Percentiles rank a stretch among this genome's conserved stretches.
Conservation (phyloP, 2,888 invertebrate species). For the Lasius fuliginosus region DNA sequence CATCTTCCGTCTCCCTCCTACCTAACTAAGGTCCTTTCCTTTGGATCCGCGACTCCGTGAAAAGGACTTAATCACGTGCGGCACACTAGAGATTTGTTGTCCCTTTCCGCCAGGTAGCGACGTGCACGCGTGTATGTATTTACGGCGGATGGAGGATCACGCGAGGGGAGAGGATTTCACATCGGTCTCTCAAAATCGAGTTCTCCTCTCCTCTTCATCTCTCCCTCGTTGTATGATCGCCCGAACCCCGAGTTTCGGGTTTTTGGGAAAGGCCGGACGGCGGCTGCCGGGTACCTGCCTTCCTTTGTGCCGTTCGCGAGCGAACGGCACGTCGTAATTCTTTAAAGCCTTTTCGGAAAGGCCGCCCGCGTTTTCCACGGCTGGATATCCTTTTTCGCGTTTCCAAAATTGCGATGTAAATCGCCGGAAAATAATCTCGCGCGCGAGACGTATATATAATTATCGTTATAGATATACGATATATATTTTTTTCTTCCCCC, state of each 20-base stretch:
- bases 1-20: background rate
- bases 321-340: conserved; percentile 34
- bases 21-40: conserved; percentile 37
- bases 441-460: background rate
- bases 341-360: conserved; percentile 14
- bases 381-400: background rate
- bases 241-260: conserved; percentile 32
- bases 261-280: conserved; percentile 45
- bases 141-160: background rate
- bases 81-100: conserved; percentile 73
- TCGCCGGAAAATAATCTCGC: conserved; percentile 14
- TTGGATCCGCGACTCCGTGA: conserved; percentile 68
- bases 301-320: conserved; percentile 13
- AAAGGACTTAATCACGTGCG: conserved; percentile 75
- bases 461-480: background rate
- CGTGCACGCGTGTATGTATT: conserved; percentile 21
- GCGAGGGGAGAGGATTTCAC: conserved; percentile 42
- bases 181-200: background rate
- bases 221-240: background rate
- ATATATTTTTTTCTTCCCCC: conserved; percentile 2
- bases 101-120: conserved; percentile 70
- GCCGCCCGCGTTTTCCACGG: background rate
- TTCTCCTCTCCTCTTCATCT: too few relatives aligned
- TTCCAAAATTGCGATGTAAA: background rate
- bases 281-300: conserved; percentile 38